These are phyloP conservation scores for Molossus alvarezi DNA, from an alignment of 2,797 vertebrate species.

Conservation along the genomic window DNA sequence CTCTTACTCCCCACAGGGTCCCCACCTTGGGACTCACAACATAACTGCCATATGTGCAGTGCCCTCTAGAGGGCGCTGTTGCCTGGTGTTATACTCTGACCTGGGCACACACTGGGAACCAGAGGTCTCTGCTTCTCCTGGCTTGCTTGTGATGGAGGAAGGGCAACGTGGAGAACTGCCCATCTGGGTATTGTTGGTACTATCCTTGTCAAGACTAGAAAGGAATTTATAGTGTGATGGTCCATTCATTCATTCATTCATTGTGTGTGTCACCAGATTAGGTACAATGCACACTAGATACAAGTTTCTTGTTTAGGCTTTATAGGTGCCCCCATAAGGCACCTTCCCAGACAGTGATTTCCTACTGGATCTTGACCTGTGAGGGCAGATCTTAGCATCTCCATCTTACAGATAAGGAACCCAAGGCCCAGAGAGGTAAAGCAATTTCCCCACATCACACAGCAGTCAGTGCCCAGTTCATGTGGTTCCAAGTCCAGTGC, in stretches of 20 bases:
- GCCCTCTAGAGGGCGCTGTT: conserved; percentile 68
- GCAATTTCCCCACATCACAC: background rate
- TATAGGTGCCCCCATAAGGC: background rate
- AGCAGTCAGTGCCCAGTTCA: background rate
- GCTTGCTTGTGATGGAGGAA: background rate
- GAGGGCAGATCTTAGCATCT: background rate
- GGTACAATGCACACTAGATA: background rate
- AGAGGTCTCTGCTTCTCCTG: background rate
- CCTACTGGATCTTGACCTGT: background rate
- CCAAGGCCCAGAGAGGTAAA: background rate
- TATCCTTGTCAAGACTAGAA: background rate
- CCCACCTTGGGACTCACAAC: no score
- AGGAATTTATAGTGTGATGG: background rate
- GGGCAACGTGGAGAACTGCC: background rate
- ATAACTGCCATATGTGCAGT: background rate
- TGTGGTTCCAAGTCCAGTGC: background rate
- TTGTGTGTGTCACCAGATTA: background rate
- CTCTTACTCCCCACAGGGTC: background rate
- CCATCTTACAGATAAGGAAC: background rate
- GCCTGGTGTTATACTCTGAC: background rate
- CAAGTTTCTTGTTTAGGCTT: background rate
- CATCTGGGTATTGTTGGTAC: background rate
- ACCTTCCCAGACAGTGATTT: background rate
- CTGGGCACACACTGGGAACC: background rate
- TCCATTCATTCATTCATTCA: background rate